Base-by-base conservation (phyloP, 2,797 vertebrate genomes). In the Melanogrammus aeglefinus region DNA sequence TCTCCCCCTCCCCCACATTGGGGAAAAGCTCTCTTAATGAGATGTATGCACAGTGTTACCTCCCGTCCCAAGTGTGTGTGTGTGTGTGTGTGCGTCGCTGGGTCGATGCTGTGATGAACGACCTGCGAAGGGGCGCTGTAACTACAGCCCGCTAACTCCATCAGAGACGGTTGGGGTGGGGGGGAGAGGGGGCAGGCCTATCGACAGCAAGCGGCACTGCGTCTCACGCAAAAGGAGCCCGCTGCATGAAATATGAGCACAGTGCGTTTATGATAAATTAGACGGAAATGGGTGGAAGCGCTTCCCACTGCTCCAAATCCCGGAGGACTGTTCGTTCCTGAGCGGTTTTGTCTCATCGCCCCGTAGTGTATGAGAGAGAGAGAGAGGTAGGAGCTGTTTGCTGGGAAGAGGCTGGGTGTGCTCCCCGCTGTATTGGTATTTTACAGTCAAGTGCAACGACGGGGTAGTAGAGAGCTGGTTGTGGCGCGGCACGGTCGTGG, bases 41-140 rank as follows among this genome's bases (percentile, higher is more conserved):
- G 90, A 91, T 89, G 83, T 84, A 90, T 94, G 87, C 84, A 83
- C 84, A 78, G 71, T 87, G 87, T 79, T 86, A 72, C 74, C 78
- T 84, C 80, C 14, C 16, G 88, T 86, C 89, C 91, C 77, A 87
- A 86, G 85, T 92, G 41, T 44, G 41, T 44, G 41, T 44, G 41
- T 44, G 44, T 47, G 47, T 51, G 47, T 21, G 47, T 57, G 47
- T 6, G 31, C 88, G 89, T 77, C 78, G 44, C 78, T 75, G 16
- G 88, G 94, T 95, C 94, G 91, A 94, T 94, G 88, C 79, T 81
- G 84, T 94, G 94, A 95, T 94, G 87, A 94, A 95, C 94, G 88
- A 88, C 87, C 86, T 79, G 76, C 72, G 86, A 88, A 85, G 27
- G 73, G 89, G 87, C 84, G 86, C 91, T 82, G 89, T 88, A 89